Evolutionary conservation across 2,113 vertebrate genomes (phyloP).

Genomic region (Suricata suricatta): DNA sequence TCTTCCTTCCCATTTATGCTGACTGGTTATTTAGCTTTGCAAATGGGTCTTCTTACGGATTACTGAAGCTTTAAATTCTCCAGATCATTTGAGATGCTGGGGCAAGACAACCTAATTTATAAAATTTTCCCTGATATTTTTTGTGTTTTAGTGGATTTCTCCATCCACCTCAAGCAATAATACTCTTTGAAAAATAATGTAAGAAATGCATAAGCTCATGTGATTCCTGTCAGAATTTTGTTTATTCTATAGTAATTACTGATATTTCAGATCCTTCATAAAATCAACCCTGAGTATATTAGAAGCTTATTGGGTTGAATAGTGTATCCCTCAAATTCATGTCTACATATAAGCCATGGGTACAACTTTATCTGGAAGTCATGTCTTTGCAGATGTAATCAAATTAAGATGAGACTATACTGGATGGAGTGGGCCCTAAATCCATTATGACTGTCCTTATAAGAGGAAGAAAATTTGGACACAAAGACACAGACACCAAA

Average conservation of each 20-base stretch:
- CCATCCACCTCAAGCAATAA: not conserved
- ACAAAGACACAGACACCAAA: not conserved
- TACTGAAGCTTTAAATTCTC: not conserved
- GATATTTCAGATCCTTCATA: constrained; percentile 10
- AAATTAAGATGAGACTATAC: not conserved
- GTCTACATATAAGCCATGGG: not conserved
- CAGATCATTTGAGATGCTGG: not conserved
- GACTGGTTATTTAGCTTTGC: not conserved
- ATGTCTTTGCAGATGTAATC: not conserved
- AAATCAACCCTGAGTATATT: not conserved
- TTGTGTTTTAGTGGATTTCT: not conserved
- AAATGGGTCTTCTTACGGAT: not conserved
- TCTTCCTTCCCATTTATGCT: not conserved
- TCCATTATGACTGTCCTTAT: not conserved
- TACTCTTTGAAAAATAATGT: not conserved
- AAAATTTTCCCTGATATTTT: not conserved
- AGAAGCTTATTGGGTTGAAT: not conserved
- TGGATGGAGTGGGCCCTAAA: not conserved
- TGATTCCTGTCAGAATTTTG: not conserved
- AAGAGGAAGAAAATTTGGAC: not conserved
- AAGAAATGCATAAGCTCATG: not conserved
- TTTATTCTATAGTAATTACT: not conserved
- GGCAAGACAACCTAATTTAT: not conserved
- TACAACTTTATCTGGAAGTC: not conserved
- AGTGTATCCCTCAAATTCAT: not conserved